phyloP scores from a whole-genome alignment of 2,888 invertebrate species.

The Phragmatobia fuliginosa region DNA sequence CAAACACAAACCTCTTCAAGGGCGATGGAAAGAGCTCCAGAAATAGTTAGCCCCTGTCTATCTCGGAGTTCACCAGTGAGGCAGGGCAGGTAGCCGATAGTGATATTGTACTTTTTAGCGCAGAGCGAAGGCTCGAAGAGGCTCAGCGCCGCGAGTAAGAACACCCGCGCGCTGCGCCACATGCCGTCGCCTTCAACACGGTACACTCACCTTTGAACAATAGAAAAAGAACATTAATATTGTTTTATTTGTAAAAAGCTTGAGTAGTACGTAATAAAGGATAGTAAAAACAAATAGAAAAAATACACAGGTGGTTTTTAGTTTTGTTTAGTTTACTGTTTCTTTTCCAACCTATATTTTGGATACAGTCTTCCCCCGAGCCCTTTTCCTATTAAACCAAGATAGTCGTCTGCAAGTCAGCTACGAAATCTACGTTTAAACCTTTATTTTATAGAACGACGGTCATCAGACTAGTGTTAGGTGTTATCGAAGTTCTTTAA shows the following conservation, averaged over 20 bases:
- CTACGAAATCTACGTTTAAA: too few species aligned
- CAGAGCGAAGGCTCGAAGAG: constrained; percentile 83
- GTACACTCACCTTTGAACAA: constrained; percentile 64
- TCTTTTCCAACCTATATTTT: too few species aligned
- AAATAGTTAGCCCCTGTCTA: constrained; percentile 94
- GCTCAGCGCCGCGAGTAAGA: constrained; percentile 88
- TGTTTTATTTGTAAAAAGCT: neutral
- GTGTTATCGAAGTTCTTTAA: too few species aligned
- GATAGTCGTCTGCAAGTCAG: too few species aligned
- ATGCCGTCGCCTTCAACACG: constrained; percentile 87
- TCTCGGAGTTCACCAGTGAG: constrained; percentile 92
- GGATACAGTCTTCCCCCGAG: too few species aligned
- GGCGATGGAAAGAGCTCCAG: constrained; percentile 96
- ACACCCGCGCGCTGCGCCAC: constrained; percentile 89
- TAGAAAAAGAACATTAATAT: constrained; percentile 15
- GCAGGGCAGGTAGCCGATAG: constrained; percentile 95
- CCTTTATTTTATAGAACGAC: too few species aligned
- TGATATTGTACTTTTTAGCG: constrained; percentile 86
- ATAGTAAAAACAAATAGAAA: neutral
- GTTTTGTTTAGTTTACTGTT: neutral
- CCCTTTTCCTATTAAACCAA: too few species aligned
- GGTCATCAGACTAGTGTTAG: too few species aligned
- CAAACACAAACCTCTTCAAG: constrained; percentile 90
- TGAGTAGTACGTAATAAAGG: neutral
- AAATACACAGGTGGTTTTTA: neutral